Base-by-base conservation (phyloP, 2,888 invertebrate species). In the Ametastegia equiseti region DNA sequence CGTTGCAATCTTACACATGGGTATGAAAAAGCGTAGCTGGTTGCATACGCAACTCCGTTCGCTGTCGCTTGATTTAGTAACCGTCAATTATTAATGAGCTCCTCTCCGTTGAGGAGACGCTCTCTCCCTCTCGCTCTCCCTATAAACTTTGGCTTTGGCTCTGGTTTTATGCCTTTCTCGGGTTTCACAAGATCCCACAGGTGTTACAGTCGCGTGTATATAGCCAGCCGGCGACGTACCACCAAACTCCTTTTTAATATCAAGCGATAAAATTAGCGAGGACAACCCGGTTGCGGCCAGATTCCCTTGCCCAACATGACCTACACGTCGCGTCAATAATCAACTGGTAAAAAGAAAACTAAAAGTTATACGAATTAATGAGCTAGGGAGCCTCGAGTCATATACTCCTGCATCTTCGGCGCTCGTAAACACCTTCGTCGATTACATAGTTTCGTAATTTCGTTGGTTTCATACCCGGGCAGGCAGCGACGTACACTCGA, bases 1-100 rank as follows among this genome's bases (percentile, higher is more conserved):
- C 65, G 65, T 4, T 67, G 23, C 13, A 33, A 67, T 45, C 27
- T 71, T 45, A 33, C 30, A 27, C 19, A 69, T 42, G 27, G 23
- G 27, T 45, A 3, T 39, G 19, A 47, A 36, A 9, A 33, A 50
- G n/a, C 1, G n/a, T n/a, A 42, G n/a, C n/a, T n/a, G n/a, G n/a
- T 11, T 13, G 27, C 0, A 7, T 47, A 30, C 36, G 54, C 33
- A 47, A 71, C 71, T 30, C 27, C 23, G 27, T 13, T 71, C 27
- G 1, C 15, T 54, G 54, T 50, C 75, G 75, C 33, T 50, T 75
- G 75, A 75, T 75, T 75, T 75, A 75, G 75, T 75, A 75, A 75
- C 50, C 75, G 75, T 75, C 30, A 75, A 75, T 75, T 75, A 75
- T 75, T 75, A 75, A 75, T 54, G 75, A 75, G 50, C 50, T 36